Evolutionary conservation across 2,888 invertebrate genomes (phyloP).

Genomic region (Drosophila rellima): DNA sequence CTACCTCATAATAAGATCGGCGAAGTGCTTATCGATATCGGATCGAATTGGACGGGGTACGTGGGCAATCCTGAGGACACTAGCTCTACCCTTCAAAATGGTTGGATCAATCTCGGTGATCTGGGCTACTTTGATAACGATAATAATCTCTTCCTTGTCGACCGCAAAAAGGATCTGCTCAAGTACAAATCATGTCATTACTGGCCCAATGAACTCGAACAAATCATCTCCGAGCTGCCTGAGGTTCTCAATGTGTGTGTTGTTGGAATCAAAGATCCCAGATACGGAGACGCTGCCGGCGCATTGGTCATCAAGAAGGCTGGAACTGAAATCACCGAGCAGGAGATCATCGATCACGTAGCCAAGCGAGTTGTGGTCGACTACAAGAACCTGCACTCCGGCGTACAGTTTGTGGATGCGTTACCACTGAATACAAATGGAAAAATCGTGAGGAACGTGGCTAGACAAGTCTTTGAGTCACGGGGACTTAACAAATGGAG

Average conservation of each 20-base stretch:
- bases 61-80: constrained; percentile 65
- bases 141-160: constrained; percentile 73
- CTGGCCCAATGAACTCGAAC: constrained; percentile 79
- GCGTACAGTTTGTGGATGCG: constrained; percentile 70
- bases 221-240: constrained; percentile 69
- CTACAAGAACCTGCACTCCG: constrained; percentile 77
- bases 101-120: constrained; percentile 83
- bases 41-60: constrained; percentile 75
- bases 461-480: constrained; percentile 44
- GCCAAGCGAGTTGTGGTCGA: constrained; percentile 53
- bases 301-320: constrained; percentile 68
- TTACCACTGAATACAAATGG: constrained; percentile 77
- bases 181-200: constrained; percentile 75
- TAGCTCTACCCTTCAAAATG: constrained; percentile 56
- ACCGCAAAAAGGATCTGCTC: constrained; percentile 82
- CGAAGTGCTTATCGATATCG: constrained; percentile 68
- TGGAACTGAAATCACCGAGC: constrained; percentile 49
- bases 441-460: constrained; percentile 60
- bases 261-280: constrained; percentile 70
- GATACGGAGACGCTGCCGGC: constrained; percentile 72
- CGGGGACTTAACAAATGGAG: constrained; percentile 12
- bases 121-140: constrained; percentile 82
- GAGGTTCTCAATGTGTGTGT: constrained; percentile 78
- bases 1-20: constrained; percentile 70
- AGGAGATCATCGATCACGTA: constrained; percentile 58